Base-by-base conservation (phyloP, 2,797 vertebrate species). In the Picus viridis region DNA sequence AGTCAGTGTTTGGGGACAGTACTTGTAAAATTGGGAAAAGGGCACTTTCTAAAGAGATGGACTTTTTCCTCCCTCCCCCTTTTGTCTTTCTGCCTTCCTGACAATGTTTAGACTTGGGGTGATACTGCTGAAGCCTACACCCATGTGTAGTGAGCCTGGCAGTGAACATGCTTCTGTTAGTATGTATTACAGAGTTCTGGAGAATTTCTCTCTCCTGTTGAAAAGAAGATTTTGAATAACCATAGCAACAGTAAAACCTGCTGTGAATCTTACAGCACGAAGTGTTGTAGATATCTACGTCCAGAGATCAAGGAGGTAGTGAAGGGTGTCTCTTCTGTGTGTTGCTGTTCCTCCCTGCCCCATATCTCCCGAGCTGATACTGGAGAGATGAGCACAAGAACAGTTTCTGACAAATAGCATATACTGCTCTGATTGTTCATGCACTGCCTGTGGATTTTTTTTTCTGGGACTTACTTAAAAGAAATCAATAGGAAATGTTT, bases 201-300 rank as follows among this genome's bases (percentile, higher is more conserved):
- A 97, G 97, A 65, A 98, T 98, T 79, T 98, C 97, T 98, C 87
- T 98, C 97, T 94, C 93, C 97, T 86, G 91, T 97, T 91, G 98
- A 98, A 97, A 98, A 98, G 89, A 83, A 97, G 57, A 97, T 98
- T 86, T 97, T 98, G 88, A 96, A 67, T 27, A 96, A 96, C 85
- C 98, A 98, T 43, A 98, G 98, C 65, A 95, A 97, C 91, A 94
- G 73, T 59, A 98, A 96, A 97, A 98, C 96, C 22, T 98, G 97
- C 92, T 98, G 97, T 94, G 98, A 98, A 94, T 82, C 24, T 47
- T 26, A 41, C 5, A 51, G 43, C 74, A 73, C 36, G 10, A 98
- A 96, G 89, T 98, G 97, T 93, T 98, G 98, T 97, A 97, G 98
- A 98, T 98, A 87, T 29, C 30, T 88, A 0, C 67, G 79, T 74